Base-by-base conservation (phyloP, 2,113 vertebrate genomes). In the Perognathus longimembris region DNA sequence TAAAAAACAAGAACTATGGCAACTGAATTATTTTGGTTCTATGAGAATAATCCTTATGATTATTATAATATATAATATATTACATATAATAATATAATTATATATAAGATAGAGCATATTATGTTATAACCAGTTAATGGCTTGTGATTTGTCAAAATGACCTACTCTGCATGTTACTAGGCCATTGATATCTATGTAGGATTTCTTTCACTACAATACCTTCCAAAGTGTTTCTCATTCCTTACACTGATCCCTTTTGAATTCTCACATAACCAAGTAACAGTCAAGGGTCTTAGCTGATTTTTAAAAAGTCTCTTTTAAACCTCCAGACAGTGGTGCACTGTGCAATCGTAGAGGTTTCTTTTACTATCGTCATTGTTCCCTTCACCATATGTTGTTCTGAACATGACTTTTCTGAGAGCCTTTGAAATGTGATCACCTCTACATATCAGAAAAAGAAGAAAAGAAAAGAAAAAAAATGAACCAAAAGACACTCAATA, bases 381-480 rank as follows among this genome's bases (percentile, higher is more conserved):
- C 73, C 12, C n/a, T 88, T 61, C 64, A 38, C 50, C 40, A 32
- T 6, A 24, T 64, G 78, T 85, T 92, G 75, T 85, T 92, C 59
- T 45, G 57, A 91, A 61, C n/a, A 36, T 30, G 14, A 67, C 87
- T 90, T 14, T 70, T 89, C 66, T 74, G 78, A 66, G 40, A 64
- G 69, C 26, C 74, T 90, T 94, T 88, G 85, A 92, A 93, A 85
- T 92, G 32, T 32, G n/a, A 80, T 94, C 82, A 75, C 22, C 28
- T 83, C 40, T 92, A 86, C 54, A 77, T 76, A 88, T 78, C 57
- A 90, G 84, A 54, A 90, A 94, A 93, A 42, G 14, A 36, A 74
- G 63, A 94, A 57, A 32, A 12, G 17, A 54, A 94, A 57, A 28
- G 14, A 54, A 54, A 54, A 45, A 7, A 45, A 6, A 45, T 22